A percentile compares a stretch with the other conserved stretches of the same genome.
Evolutionary conservation across 2,113 vertebrate genomes (phyloP).

Genomic region (Aegithalos caudatus): DNA sequence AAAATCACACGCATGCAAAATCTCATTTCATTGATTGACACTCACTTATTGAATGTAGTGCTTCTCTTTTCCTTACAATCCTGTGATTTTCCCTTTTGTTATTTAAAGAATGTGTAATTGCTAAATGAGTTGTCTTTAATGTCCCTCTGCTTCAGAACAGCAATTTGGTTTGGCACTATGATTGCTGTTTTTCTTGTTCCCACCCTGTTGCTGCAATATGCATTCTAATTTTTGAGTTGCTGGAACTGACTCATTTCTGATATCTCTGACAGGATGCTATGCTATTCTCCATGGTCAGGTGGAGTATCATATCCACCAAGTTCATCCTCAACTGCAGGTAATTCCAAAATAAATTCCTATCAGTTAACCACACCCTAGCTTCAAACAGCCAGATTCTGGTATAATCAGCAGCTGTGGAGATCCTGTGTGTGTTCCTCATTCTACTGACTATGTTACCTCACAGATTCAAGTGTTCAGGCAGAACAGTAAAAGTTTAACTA

Average conservation of each 20-base stretch:
- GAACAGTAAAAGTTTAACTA: background rate
- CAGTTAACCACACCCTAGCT: background rate
- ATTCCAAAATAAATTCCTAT: background rate
- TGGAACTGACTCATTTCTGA: background rate
- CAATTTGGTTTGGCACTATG: background rate
- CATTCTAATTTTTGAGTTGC: background rate
- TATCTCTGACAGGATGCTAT: background rate
- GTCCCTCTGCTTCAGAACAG: background rate
- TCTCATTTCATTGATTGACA: background rate
- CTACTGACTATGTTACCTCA: background rate
- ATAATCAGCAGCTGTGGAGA: background rate
- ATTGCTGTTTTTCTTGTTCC: background rate
- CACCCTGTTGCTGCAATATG: background rate
- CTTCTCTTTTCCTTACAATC: background rate
- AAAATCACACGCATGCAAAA: background rate
- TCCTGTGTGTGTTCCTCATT: background rate
- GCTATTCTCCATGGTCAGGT: background rate
- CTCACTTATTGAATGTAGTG: background rate
- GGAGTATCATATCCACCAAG: background rate
- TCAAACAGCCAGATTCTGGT: background rate
- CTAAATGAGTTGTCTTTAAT: background rate
- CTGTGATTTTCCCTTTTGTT: background rate
- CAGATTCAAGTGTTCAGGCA: background rate
- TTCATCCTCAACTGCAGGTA: background rate
- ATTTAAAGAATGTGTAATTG: slow-evolving; percentile 3